Evolutionary conservation across 2,888 invertebrate species (phyloP), one percentile per base, ranked within the genome.

Genomic region (Mechanitis messenoides): DNA sequence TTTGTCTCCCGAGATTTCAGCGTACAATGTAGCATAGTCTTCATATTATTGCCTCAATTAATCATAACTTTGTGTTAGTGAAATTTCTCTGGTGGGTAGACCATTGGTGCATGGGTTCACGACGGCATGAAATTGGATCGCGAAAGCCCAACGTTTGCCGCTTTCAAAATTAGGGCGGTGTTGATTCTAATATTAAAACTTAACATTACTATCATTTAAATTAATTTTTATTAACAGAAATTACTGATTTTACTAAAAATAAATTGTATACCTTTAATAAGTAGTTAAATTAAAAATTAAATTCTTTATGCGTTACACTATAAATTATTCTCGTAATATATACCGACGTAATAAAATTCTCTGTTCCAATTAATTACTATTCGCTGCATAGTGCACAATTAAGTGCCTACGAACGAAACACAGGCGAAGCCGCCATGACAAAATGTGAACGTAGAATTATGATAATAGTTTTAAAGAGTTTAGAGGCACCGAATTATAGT

Each of bases 11-110:
- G 64, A 70, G 71, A 72, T 72, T 73, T 72, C 65, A 69, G 59
- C 67, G 68, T 70, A 82, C 81, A 80, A 81, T 80, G 75, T 84
- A 77, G 74, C 78, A 73, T 73, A 80, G 79, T 79, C 79, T 80
- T 80, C 83, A 78, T 82, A 80, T 84, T 86, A 90, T 88, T 87
- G 81, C 84, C 76, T 78, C 84, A 87, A 89, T 90, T 89, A 89
- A 90, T 90, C 90, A 89, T 85, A 90, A 90, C 79, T 89, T 88
- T 83, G 85, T 81, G 84, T 81, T 85, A 87, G 85, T 86, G 85
- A 87, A 87, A 90, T 88, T 88, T 83, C 85, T 83, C 83, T 77
- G 76, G 81, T 78, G 78, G 78, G 75, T 78, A 74, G 77, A 77
- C 84, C 81, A 86, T 79, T 82, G 83, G 87, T 85, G 87, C 86